Evolutionary conservation across 1,140 invertebrate genomes (phyloP).

Genomic region (Trinorchestia longiramus): DNA sequence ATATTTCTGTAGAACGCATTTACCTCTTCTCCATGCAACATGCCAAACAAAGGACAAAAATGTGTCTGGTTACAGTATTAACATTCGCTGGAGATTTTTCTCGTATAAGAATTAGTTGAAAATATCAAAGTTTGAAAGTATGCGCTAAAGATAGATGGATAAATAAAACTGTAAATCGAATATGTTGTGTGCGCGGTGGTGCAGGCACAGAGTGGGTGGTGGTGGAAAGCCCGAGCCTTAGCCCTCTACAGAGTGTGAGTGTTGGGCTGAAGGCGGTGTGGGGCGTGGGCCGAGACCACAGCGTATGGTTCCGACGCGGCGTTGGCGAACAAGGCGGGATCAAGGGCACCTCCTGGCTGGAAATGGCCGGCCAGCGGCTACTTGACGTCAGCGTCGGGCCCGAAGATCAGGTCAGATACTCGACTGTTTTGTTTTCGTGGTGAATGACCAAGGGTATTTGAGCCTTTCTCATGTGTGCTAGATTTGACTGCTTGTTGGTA

Average conservation of each 20-base stretch:
- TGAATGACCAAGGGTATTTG: background rate
- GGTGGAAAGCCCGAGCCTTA: conserved; percentile 80
- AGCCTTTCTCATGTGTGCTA: too few species aligned
- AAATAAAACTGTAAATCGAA: too few species aligned
- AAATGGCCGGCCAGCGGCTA: conserved; percentile 79
- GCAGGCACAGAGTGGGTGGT: conserved; percentile 77
- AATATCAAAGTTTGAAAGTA: too few species aligned
- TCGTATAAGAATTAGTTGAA: too few species aligned
- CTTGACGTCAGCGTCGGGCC: conserved; percentile 83
- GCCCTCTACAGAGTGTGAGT: conserved; percentile 81
- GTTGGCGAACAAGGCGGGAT: conserved; percentile 72
- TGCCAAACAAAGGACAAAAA: too few species aligned
- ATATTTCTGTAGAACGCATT: too few species aligned
- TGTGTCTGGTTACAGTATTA: too few species aligned
- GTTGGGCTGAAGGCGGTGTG: conserved; percentile 89
- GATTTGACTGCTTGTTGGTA: too few species aligned
- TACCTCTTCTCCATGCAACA: too few species aligned
- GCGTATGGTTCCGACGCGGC: conserved; percentile 91
- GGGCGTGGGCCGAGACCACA: conserved; percentile 85
- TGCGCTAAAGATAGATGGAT: too few species aligned
- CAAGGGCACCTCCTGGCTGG: conserved; percentile 80
- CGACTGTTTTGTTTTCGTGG: background rate
- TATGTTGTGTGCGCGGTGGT: background rate
- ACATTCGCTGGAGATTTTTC: too few species aligned
- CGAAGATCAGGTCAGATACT: conserved; percentile 83